Conservation (phyloP, 2,113 vertebrate genomes). For the Caretta caretta region DNA sequence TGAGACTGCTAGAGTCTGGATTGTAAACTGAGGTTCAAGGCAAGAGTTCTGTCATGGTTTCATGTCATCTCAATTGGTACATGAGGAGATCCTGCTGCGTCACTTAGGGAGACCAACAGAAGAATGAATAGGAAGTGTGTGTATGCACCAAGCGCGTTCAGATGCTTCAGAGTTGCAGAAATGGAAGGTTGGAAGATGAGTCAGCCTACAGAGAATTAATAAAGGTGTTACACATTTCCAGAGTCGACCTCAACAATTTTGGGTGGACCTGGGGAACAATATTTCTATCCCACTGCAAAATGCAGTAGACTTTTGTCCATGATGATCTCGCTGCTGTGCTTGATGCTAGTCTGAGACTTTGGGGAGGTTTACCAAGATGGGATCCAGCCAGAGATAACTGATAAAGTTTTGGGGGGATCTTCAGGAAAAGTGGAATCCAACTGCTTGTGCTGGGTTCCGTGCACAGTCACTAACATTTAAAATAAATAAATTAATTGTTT, state of each 20-base stretch:
- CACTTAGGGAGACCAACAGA: not conserved
- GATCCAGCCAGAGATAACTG: not conserved
- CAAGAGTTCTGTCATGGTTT: not conserved
- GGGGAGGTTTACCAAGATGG: not conserved
- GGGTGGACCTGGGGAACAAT: rapidly evolving
- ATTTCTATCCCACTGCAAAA: not conserved
- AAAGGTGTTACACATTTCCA: not conserved
- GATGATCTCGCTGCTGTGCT: not conserved
- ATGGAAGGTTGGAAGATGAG: not conserved
- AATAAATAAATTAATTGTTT: not conserved
- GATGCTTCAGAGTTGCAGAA: not conserved
- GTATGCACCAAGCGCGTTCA: rapidly evolving
- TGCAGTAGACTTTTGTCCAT: not conserved
- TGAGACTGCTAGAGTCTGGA: not conserved
- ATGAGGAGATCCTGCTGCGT: not conserved
- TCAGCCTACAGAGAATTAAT: not conserved
- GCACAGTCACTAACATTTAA: not conserved
- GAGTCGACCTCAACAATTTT: not conserved
- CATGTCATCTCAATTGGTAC: not conserved
- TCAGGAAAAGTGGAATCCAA: not conserved
- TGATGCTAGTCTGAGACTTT: not conserved
- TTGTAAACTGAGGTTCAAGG: not conserved
- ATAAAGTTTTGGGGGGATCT: not conserved
- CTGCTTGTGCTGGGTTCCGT: not conserved
- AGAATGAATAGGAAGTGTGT: not conserved